phyloP scores from a whole-genome alignment of 2,113 vertebrate species.

The Cinclus mexicanus region DNA sequence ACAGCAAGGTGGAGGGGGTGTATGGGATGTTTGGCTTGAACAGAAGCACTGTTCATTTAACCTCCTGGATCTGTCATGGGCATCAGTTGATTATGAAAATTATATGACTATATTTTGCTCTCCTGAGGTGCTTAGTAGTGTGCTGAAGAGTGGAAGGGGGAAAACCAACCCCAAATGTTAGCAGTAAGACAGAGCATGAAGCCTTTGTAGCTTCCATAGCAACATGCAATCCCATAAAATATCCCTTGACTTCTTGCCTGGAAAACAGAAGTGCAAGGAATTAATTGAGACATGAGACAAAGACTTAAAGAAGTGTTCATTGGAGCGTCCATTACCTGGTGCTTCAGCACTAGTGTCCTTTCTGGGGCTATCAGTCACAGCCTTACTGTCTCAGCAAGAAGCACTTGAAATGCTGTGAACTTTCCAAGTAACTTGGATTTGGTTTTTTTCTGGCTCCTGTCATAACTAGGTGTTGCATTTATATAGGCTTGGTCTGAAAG shows the following conservation, averaged over 20 bases:
- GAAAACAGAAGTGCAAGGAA: background rate
- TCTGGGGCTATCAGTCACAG: fast-evolving
- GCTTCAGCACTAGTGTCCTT: background rate
- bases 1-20: background rate
- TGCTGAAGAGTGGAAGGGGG: too few relatives aligned
- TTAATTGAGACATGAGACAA: background rate
- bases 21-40: background rate
- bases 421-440: background rate
- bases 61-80: background rate
- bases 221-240: background rate
- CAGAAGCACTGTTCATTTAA: background rate
- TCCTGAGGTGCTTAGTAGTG: background rate
- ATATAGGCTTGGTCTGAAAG: background rate
- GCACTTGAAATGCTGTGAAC: background rate
- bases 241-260: background rate
- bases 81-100: background rate
- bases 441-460: background rate
- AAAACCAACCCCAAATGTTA: background rate
- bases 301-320: background rate
- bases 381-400: background rate
- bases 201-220: background rate
- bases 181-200: background rate
- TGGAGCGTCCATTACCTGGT: background rate
- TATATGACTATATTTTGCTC: background rate
- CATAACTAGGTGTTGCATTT: background rate